These are phyloP conservation scores for Alligator mississippiensis DNA, from an alignment of 2,113 vertebrate genomes.

Conservation along the genomic window DNA sequence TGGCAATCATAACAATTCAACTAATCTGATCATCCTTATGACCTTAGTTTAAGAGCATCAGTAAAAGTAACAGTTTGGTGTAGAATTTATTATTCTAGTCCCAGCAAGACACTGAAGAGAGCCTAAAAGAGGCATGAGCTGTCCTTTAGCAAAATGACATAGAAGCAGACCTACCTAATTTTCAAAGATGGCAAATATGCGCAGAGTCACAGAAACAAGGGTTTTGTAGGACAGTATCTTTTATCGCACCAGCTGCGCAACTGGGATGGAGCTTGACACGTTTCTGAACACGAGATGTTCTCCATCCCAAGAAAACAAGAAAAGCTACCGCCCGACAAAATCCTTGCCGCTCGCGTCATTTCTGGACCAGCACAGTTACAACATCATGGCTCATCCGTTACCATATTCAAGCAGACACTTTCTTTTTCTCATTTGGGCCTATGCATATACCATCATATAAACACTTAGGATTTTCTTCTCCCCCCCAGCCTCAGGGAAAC, in stretches of 20 bases:
- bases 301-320: too few species aligned
- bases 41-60: background rate
- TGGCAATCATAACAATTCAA: background rate
- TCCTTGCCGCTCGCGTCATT: too few species aligned
- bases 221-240: background rate
- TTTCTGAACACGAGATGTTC: too few species aligned
- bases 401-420: too few species aligned
- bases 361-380: too few species aligned
- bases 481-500: background rate
- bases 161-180: background rate
- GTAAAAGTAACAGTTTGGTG: background rate
- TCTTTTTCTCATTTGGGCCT: too few species aligned
- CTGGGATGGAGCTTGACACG: too few species aligned
- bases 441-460: too few species aligned
- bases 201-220: background rate
- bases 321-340: too few species aligned
- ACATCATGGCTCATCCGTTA: too few species aligned
- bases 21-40: background rate
- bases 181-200: background rate
- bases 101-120: background rate
- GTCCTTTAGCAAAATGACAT: fast-evolving
- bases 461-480: too few species aligned
- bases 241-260: background rate
- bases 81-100: background rate
- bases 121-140: background rate